Percentiles rank a stretch among this genome's conserved stretches.
These are phyloP conservation scores for Nesidiocoris tenuis DNA, from an alignment of 2,888 invertebrate genomes.

Conservation along the genomic window DNA sequence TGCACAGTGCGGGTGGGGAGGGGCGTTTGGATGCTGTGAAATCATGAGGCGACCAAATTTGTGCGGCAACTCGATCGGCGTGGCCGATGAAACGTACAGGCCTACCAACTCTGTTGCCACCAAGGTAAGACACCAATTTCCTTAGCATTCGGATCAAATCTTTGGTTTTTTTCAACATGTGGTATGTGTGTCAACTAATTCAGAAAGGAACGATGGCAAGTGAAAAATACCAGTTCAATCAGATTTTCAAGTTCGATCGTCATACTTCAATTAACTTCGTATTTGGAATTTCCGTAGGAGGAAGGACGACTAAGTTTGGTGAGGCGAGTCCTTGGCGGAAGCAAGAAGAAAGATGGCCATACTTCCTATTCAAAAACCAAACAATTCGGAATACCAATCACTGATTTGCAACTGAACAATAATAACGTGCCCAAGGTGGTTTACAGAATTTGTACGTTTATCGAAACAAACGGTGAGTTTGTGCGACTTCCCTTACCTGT, in stretches of 20 bases:
- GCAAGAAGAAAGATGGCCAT: conserved; percentile 39
- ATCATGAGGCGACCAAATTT: conserved; percentile 51
- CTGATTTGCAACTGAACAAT: conserved; percentile 52
- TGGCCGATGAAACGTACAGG: conserved; percentile 46
- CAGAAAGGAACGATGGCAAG: too few relatives aligned
- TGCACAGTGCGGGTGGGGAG: conserved; percentile 51
- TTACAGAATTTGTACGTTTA: conserved; percentile 53
- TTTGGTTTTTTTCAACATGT: too few relatives aligned
- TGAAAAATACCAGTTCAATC: too few relatives aligned
- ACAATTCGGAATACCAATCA: conserved; percentile 52
- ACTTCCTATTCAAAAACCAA: conserved; percentile 38
- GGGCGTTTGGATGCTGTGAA: conserved; percentile 51
- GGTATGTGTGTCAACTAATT: too few relatives aligned
- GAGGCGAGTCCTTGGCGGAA: conserved; percentile 49
- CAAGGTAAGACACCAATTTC: conserved; percentile 40
- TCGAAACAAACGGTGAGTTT: conserved; percentile 53
- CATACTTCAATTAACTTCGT: too few relatives aligned
- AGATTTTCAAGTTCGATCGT: too few relatives aligned
- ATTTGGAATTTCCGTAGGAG: conserved; percentile 35
- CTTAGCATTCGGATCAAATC: conserved; percentile 7
- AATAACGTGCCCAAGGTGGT: conserved; percentile 53
- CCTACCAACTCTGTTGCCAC: conserved; percentile 23
- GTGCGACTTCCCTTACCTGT: too few relatives aligned
- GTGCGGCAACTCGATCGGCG: conserved; percentile 49
- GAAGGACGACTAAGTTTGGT: conserved; percentile 47